Conservation (phyloP, 92 coral and sea anemone species). For the Phenganax marumi region DNA sequence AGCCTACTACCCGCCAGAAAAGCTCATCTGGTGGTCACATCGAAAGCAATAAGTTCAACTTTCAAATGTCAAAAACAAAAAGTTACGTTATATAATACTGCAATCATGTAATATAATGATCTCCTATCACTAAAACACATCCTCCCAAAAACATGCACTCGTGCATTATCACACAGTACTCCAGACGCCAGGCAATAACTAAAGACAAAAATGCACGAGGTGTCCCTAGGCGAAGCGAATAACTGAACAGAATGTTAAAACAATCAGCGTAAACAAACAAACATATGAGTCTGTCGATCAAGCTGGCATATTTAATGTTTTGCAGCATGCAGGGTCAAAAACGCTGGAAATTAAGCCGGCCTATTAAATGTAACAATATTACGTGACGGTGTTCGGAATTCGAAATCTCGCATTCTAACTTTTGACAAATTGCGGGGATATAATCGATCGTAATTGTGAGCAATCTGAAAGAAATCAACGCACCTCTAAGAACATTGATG, state of each 20-base stretch:
- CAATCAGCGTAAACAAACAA: constrained; percentile 21
- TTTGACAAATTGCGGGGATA: too few species aligned
- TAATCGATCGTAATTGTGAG: not conserved
- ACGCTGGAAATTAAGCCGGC: constrained; percentile 19
- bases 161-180: not conserved
- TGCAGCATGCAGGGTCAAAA: not conserved
- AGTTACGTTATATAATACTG: not conserved
- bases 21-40: not conserved
- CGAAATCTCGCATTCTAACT: too few species aligned
- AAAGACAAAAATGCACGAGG: not conserved
- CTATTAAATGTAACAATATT: constrained; percentile 6
- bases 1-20: constrained; percentile 13
- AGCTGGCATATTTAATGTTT: not conserved
- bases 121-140: not conserved
- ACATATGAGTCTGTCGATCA: not conserved
- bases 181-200: not conserved
- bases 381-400: not conserved
- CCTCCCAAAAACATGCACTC: not conserved
- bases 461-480: constrained; percentile 31
- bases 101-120: not conserved
- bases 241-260: constrained; percentile 5
- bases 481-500: constrained; percentile 96
- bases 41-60: not conserved
- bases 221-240: constrained; percentile 1
- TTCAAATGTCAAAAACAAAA: not conserved